These are phyloP conservation scores for Pogonognathellus flavescens DNA, from an alignment of 1,140 invertebrate genomes.

Conservation along the genomic window DNA sequence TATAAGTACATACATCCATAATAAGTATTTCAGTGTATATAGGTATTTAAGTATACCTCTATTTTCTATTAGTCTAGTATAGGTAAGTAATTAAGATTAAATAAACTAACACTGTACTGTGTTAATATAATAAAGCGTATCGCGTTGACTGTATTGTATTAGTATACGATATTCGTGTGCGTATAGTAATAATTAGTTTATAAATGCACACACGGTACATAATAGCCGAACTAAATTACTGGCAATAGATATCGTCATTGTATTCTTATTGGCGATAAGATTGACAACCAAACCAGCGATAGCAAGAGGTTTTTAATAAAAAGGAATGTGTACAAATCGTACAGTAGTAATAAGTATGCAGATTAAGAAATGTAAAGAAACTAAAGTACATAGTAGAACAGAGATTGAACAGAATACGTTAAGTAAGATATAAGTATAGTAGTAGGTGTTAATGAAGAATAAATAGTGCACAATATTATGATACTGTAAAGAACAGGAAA, in stretches of 20 bases:
- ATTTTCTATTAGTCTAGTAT: too few relatives aligned
- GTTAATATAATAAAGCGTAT: too few relatives aligned
- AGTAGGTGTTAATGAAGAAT: background rate
- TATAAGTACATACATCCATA: too few relatives aligned
- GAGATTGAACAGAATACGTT: background rate
- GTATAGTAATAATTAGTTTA: too few relatives aligned
- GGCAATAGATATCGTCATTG: constrained; percentile 2
- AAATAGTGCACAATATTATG: background rate
- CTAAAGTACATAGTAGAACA: background rate
- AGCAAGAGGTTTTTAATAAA: constrained; percentile 56
- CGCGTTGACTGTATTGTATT: too few relatives aligned
- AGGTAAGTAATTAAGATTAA: too few relatives aligned
- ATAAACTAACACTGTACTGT: too few relatives aligned
- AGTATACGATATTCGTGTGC: too few relatives aligned
- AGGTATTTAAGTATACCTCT: too few relatives aligned
- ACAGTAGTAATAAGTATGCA: background rate
- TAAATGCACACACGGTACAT: too few relatives aligned
- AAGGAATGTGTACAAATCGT: background rate
- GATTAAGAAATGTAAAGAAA: background rate
- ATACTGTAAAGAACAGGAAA: background rate
- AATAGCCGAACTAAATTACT: background rate
- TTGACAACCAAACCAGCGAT: constrained; percentile 35
- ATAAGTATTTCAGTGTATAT: too few relatives aligned
- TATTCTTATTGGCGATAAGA: background rate
- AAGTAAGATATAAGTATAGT: background rate